Percentiles rank a stretch among this genome's conserved stretches.
Conservation (phyloP, 2,797 vertebrate species). For the Babyrousa celebensis region DNA sequence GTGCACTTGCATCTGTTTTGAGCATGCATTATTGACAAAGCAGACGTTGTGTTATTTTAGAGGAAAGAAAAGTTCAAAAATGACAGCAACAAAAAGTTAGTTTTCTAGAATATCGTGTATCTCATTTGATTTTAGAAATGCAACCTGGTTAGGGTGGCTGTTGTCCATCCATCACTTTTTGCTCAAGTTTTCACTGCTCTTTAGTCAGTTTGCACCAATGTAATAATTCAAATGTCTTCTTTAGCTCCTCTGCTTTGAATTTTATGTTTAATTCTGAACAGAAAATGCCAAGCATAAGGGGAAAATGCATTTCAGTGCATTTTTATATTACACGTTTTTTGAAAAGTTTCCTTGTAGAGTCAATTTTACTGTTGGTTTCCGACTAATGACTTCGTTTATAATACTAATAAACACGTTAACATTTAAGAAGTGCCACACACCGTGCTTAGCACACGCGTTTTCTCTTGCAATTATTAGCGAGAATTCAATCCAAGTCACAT, state of each 20-base stretch:
- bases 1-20: neutral
- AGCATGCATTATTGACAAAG: conserved; percentile 65
- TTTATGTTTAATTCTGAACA: conserved; percentile 54
- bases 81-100: neutral
- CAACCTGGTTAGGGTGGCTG: neutral
- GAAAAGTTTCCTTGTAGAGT: conserved; percentile 55
- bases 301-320: conserved; percentile 14
- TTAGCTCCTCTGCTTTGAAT: conserved; percentile 16
- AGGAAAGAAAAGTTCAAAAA: conserved; percentile 73
- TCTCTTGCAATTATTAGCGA: conserved; percentile 37
- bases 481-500: neutral
- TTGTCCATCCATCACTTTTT: neutral
- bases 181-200: neutral
- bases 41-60: conserved; percentile 58
- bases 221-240: neutral
- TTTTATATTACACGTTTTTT: conserved; percentile 59
- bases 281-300: conserved; percentile 11
- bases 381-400: conserved; percentile 12
- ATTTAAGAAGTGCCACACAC: conserved; percentile 31
- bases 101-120: conserved; percentile 12
- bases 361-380: conserved; percentile 69
- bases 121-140: conserved; percentile 48
- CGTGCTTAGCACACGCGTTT: neutral
- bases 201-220: neutral
- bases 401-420: conserved; percentile 37